Evolutionary conservation across 1,140 invertebrate genomes (phyloP), one percentile per base, ranked within the genome.

Genomic region (Macrobrachium rosenbergii): DNA sequence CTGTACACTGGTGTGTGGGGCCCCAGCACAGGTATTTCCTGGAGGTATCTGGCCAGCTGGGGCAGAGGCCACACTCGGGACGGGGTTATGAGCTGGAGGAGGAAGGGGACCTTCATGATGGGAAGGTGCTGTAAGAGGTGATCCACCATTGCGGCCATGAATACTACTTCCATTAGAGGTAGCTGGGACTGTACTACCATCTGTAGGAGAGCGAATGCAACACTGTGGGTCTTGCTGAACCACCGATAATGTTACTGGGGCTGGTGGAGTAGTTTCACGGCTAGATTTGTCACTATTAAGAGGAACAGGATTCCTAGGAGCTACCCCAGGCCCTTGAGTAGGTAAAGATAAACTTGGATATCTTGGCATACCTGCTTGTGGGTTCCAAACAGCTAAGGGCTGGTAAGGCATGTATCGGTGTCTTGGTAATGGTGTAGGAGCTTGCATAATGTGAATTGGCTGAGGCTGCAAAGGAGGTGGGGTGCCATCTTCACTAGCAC

Each of bases 401-500:
- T 60, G 84, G 82, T 87, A 89, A 21, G 72, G 88, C 62, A 89
- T 80, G 69, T 69, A 72, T 62, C 88, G 83, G 17, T 76, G 88
- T 63, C 82, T 75, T 67, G 79, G 43, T 11, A 86, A 59, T 28
- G 85, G 78, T n/a, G 87, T 85, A 8, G 60, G 88, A 21, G 84
- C 85, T 59, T 88, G 59, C 72, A 87, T 69, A 59, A 89, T 72
- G 23, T 81, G 88, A 63, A 76, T 81, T 64, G 82, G 82, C 12
- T 81, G 88, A n/a, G 78, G 88, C 37, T 83, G 85, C 21, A 86
- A 84, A 17, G 87, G 87, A 43, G 87, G 87, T 63, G 87, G 82
- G 63, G 87, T 88, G 17, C 82, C 87, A 23, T 81, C 87, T 67
- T 88, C 87, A 83, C 87, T 88, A 28, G 86, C 80, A 62, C 86